A percentile compares a stretch with the other conserved stretches of the same genome.
These are phyloP conservation scores for Halcyon smyrnensis DNA, from an alignment of 2,797 vertebrate species.

Conservation along the genomic window DNA sequence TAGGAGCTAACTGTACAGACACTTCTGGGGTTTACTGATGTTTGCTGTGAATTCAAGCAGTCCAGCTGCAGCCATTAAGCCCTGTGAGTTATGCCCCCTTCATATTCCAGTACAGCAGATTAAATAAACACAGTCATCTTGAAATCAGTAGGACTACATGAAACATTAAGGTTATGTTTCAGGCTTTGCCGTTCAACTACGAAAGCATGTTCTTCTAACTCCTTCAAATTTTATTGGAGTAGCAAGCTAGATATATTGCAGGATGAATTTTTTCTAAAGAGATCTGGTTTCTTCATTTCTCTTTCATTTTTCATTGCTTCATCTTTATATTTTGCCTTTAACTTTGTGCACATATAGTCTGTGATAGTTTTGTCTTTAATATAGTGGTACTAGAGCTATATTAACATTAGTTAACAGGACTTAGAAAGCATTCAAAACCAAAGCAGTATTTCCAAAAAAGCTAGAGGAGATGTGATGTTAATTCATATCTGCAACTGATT, in stretches of 20 bases:
- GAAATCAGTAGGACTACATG: neutral
- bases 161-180: neutral
- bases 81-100: neutral
- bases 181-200: neutral
- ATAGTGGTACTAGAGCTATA: neutral
- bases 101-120: neutral
- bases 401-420: neutral
- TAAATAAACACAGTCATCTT: neutral
- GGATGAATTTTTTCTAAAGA: neutral
- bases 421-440: neutral
- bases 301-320: neutral
- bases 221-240: neutral
- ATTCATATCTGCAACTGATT: neutral
- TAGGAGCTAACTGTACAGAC: neutral
- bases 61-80: neutral
- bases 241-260: neutral
- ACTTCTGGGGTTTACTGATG: neutral
- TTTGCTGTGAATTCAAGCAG: neutral
- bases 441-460: neutral
- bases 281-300: neutral
- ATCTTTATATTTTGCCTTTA: neutral
- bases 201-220: neutral
- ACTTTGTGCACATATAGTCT: neutral
- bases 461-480: neutral
- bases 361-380: neutral